Evolutionary conservation across 2,113 vertebrate genomes (phyloP), one percentile per base, ranked within the genome.

Genomic region (Pavo muticus): DNA sequence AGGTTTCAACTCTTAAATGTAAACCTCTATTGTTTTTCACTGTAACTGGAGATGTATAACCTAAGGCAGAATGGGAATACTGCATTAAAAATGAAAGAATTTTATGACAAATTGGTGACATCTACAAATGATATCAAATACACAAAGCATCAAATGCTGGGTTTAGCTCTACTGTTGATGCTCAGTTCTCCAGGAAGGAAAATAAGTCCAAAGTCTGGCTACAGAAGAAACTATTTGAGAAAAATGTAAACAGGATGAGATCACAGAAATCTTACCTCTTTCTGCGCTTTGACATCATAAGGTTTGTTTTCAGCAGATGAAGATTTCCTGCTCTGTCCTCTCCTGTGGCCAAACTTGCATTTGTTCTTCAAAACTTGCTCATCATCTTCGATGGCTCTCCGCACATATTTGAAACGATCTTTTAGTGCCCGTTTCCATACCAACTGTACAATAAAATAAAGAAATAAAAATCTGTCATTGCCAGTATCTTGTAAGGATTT

Each of bases 331-430:
- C 56, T 98, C 84, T 97, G 96, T 68, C 97, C 97, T 91, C 86
- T 84, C 86, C 97, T 96, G 84, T 98, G 97, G 52, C 98, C 98
- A 93, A 98, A 98, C 85, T 98, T 98, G 74, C 60, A 97, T 73
- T 98, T 98, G 90, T 98, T 98, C 90, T 96, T 98, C 88, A 98
- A 84, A 30, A 98, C 98, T 90, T 98, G 97, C 47, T 98, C 97
- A 52, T 98, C 97, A 23, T 98, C 97, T 79, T 98, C 97, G 87
- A 98, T 97, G 59, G 97, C 96, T 96, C 97, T 97, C 84, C 97
- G 64, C 47, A 98, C 96, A 4, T 98, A 98, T 63, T 98, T 98
- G 96, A 98, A 98, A 37, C 97, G 96, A 95, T 98, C 98, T 95
- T 98, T 98, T 84, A 98, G 97, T 25, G 98, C 97, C 85, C 94